phyloP scores from a whole-genome alignment of 2,113 vertebrate species.

The Sander vitreus region DNA sequence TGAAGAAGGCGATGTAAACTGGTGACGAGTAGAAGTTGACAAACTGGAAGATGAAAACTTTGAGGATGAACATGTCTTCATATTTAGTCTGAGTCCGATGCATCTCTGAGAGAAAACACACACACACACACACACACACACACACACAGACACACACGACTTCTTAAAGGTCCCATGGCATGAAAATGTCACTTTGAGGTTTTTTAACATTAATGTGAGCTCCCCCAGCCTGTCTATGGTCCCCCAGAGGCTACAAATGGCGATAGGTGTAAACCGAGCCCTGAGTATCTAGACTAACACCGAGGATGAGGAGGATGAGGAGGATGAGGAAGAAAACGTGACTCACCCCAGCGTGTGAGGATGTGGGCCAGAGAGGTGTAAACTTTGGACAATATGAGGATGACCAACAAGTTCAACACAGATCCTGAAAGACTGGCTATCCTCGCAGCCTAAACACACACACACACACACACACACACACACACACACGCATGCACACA shows the following conservation, averaged over 20 bases:
- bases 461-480: conserved; percentile 12
- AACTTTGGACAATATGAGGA: conserved; percentile 83
- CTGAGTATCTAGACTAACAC: too few relatives aligned
- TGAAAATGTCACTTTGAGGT: too few relatives aligned
- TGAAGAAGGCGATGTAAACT: conserved; percentile 89
- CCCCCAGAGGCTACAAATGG: too few relatives aligned
- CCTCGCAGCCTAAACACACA: conserved; percentile 73
- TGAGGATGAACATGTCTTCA: conserved; percentile 88
- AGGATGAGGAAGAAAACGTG: neutral
- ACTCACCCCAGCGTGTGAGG: conserved; percentile 87
- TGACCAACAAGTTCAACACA: conserved; percentile 83
- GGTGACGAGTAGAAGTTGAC: conserved; percentile 89
- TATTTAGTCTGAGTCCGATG: conserved; percentile 87
- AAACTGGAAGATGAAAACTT: conserved; percentile 90
- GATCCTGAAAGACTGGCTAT: conserved; percentile 84
- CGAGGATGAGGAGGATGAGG: neutral
- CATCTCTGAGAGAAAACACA: conserved; percentile 81
- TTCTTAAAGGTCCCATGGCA: too few relatives aligned
- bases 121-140: too few relatives aligned
- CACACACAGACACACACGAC: too few relatives aligned
- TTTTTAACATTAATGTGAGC: too few relatives aligned
- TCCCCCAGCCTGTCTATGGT: too few relatives aligned
- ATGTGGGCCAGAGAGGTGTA: conserved; percentile 80
- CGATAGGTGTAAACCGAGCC: too few relatives aligned
- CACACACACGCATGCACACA: conserved; percentile 7